phyloP scores from a whole-genome alignment of 92 coral and sea anemone genomes.

The Siderastrea radians region DNA sequence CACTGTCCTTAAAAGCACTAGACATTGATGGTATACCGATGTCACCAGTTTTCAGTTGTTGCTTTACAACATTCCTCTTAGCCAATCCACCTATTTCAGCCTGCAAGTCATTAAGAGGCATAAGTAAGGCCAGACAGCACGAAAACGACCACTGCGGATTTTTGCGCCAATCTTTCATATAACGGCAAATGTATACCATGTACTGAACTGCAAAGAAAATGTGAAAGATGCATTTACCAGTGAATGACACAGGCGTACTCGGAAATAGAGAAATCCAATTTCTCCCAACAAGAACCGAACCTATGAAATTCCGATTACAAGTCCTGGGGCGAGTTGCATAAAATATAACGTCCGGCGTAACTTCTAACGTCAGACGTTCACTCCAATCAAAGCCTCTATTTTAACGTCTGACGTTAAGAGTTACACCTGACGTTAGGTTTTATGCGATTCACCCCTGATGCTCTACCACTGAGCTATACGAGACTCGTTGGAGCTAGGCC shows the following conservation, averaged over 20 bases:
- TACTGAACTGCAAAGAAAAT: slow-evolving; percentile 1
- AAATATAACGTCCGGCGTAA: too few relatives aligned
- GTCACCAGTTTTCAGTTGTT: slow-evolving; percentile 6
- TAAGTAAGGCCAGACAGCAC: too few relatives aligned
- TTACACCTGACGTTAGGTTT: too few relatives aligned
- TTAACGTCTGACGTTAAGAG: too few relatives aligned
- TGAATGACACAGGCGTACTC: too few relatives aligned
- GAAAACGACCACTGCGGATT: too few relatives aligned
- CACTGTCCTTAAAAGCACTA: neutral
- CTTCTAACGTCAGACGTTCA: too few relatives aligned
- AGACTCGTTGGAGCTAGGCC: too few relatives aligned
- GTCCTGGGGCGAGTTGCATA: neutral
- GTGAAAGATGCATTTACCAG: neutral
- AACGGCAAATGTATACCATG: neutral
- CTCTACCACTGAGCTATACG: too few relatives aligned
- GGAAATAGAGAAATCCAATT: neutral
- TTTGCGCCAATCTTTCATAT: slow-evolving; percentile 15
- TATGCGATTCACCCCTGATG: too few relatives aligned
- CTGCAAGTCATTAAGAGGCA: slow-evolving; percentile 14
- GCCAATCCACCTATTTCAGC: neutral
- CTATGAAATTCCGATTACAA: too few relatives aligned
- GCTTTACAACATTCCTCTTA: neutral
- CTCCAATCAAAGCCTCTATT: too few relatives aligned
- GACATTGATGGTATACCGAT: neutral
- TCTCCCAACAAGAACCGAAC: neutral